Base-by-base conservation (phyloP, 2,113 vertebrate genomes). In the Lutjanus erythropterus region DNA sequence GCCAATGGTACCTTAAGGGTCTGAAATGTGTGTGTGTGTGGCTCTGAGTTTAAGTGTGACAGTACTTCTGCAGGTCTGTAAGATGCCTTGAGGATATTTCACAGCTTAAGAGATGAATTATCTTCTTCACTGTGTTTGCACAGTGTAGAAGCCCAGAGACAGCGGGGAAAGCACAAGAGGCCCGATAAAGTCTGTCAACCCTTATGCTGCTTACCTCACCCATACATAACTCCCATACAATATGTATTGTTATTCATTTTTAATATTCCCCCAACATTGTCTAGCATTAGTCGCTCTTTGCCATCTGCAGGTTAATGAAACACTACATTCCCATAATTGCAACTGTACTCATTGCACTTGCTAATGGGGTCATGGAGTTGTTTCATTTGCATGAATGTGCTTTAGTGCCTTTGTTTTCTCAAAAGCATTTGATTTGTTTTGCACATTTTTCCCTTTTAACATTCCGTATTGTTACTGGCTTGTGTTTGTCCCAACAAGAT, bases 1-100 rank as follows among this genome's bases (percentile, higher is more conserved):
- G 47, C 23, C 41, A 59, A 11, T 25, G 10, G 46, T 60, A 65
- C 62, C 62, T 74, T 25, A 46, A 46, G 55, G 47, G 59, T 33
- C 19, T 58, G 15, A 60, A 64, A 21, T 73, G 12, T 60, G 46
- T 50, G 29, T 41, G 18, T 41, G 1, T 29, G 6, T 35, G 70
- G 9, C n/a, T 3, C 14, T 23, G 15, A 29, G 31, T 83, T 55
- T 52, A 55, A 69, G 61, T 80, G 59, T 78, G 69, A 75, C 78
- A 61, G 65, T 64, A 21, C 60, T 65, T 69, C 68, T 75, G 75
- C 78, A 76, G 66, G 33, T 78, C 64, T 85, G 53, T 69, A 84
- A 80, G 72, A 85, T 75, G 83, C 69, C 80, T 78, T 49, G 60
- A 78, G 76, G 72, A 81, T 69, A 70, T 68, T 80, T 87, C 65